Conservation (phyloP, 2,888 invertebrate species). For the Drosophila paranaensis region DNA sequence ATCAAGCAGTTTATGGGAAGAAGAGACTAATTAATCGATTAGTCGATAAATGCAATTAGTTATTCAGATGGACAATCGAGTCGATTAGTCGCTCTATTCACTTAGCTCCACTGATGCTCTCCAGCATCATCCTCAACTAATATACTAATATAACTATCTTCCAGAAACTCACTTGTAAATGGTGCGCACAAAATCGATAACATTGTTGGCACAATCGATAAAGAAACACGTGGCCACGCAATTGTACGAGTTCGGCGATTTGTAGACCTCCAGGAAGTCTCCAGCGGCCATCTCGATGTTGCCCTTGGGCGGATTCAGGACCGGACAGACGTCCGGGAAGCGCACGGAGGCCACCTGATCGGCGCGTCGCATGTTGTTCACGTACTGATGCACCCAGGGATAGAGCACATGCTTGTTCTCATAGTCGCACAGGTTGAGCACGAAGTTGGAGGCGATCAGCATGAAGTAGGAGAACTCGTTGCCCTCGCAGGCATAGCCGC, state of each 20-base stretch:
- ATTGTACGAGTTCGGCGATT: constrained; percentile 87
- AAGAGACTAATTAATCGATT: neutral
- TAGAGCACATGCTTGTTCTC: constrained; percentile 92
- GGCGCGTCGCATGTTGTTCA: constrained; percentile 92
- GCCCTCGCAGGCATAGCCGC: constrained; percentile 97
- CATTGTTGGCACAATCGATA: constrained; percentile 98
- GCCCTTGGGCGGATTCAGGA: constrained; percentile 86
- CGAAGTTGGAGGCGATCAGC: constrained; percentile 98
- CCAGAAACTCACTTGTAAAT: constrained; percentile 88
- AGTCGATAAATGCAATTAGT: neutral
- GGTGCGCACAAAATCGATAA: constrained; percentile 96
- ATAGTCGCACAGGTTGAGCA: constrained; percentile 91
- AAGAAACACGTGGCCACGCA: constrained; percentile 99
- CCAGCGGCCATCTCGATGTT: constrained; percentile 98
- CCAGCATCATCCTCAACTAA: neutral
- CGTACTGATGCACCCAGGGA: constrained; percentile 98
- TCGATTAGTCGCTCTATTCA: too few species aligned
- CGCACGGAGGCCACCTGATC: constrained; percentile 92
- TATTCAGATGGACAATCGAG: neutral
- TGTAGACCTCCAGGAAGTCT: constrained; percentile 92
- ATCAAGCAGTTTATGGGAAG: too few species aligned
- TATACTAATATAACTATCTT: neutral
- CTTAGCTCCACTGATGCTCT: too few species aligned
- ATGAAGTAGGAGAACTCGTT: constrained; percentile 99
- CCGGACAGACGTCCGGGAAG: constrained; percentile 96